Evolutionary conservation across 2,113 vertebrate genomes (phyloP), one percentile per base, ranked within the genome.

Genomic region (Paedocypris sp.): DNA sequence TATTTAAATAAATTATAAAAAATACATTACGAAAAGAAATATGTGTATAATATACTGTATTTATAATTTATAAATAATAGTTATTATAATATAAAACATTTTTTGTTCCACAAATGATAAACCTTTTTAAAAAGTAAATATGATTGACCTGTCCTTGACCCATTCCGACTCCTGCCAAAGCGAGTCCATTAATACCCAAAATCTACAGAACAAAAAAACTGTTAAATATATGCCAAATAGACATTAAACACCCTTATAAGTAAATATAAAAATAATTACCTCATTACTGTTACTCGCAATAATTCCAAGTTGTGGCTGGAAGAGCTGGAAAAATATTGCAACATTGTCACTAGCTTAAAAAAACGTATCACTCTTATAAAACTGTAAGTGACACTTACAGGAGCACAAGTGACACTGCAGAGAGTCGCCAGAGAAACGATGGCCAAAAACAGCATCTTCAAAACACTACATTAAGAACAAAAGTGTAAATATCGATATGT

Each of bases 231-330:
- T 28, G 31, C n/a, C 19, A 4, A 16, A n/a, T 1, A n/a, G 6
- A 12, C n/a, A 11, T 2, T 42, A 8, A 39, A 10, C 5, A 38
- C 20, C 11, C 31, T 2, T 4, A 42, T n/a, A n/a, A n/a, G n/a
- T n/a, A n/a, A n/a, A n/a, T n/a, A n/a, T n/a, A n/a, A n/a, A n/a
- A n/a, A n/a, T n/a, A n/a, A n/a, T n/a, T 43, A 72, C 85, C 82
- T 87, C 85, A 66, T 86, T 85, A 62, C 84, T 87, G 71, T 84
- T 84, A 69, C 85, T 87, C 20, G 74, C 78, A 59, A 86, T 69
- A 46, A 87, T 79, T 70, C 84, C 84, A 68, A 86, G 58, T 67
- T 83, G 81, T 16, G 81, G 20, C 64, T 81, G 67, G 20, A 31
- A 53, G 62, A 76, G 18, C 65, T 76, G 61, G 18, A 56, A 48